These are phyloP conservation scores for Meiosimyza decipiens DNA, from an alignment of 2,888 invertebrate genomes.

Conservation along the genomic window DNA sequence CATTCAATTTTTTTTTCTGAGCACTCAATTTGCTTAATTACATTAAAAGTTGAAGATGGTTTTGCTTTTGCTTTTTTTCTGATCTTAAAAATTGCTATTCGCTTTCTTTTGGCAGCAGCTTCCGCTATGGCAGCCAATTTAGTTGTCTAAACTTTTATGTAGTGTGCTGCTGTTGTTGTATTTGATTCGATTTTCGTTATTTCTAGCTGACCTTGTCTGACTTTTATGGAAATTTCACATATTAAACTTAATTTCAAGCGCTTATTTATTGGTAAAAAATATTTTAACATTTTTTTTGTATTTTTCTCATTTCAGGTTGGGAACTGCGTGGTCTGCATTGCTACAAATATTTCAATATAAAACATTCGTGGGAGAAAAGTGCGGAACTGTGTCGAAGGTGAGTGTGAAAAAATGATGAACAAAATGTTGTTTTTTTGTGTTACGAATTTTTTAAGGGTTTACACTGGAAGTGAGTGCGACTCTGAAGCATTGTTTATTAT, in stretches of 20 bases:
- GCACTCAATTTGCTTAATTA: neutral
- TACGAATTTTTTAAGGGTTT: neutral
- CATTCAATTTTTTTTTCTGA: neutral
- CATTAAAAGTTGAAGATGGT: neutral
- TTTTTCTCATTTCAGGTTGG: slow-evolving; percentile 81
- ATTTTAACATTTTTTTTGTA: slow-evolving; percentile 44
- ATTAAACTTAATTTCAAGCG: slow-evolving; percentile 4
- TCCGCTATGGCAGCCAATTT: neutral
- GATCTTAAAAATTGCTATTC: neutral
- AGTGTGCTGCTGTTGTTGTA: neutral
- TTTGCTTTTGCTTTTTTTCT: neutral
- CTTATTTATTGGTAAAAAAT: slow-evolving; percentile 10
- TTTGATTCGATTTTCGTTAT: slow-evolving; percentile 28
- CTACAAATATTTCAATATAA: slow-evolving; percentile 95
- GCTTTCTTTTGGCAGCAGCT: neutral
- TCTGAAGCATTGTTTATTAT: neutral
- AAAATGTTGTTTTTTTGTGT: neutral
- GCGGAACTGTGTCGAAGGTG: slow-evolving; percentile 95
- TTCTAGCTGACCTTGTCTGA: slow-evolving; percentile 25
- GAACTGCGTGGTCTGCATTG: slow-evolving; percentile 90
- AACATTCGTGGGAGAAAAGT: slow-evolving; percentile 95
- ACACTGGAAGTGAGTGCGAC: neutral
- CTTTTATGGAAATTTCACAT: neutral
- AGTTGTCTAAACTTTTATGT: neutral
- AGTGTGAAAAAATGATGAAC: slow-evolving; percentile 55